phyloP scores from a whole-genome alignment of 1,140 invertebrate genomes.

The Octopus sinensis region DNA sequence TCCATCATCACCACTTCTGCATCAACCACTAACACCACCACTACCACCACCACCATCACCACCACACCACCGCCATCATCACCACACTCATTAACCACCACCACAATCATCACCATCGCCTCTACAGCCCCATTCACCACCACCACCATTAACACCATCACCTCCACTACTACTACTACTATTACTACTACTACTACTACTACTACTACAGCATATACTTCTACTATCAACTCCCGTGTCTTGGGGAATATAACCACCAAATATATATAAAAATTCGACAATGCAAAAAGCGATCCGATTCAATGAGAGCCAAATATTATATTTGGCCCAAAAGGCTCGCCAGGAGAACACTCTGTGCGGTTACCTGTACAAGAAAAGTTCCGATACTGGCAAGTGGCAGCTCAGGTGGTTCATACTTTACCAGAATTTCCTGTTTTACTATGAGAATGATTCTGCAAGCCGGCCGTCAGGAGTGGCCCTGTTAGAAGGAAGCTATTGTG shows the following conservation, averaged over 20 bases:
- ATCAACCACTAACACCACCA: background rate
- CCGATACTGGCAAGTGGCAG: constrained; percentile 86
- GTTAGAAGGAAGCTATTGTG: constrained; percentile 87
- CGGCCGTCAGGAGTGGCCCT: constrained; percentile 80
- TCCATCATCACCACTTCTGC: background rate
- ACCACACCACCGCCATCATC: background rate
- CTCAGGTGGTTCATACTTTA: constrained; percentile 85
- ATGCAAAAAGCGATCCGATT: constrained; percentile 79
- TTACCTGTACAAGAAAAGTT: constrained; percentile 80
- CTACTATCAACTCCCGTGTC: constrained; percentile 2
- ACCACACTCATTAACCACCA: background rate
- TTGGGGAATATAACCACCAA: background rate
- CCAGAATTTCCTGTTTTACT: constrained; percentile 90
- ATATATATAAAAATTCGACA: constrained; percentile 14
- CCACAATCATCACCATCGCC: background rate
- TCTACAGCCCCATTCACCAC: background rate
- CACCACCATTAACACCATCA: background rate
- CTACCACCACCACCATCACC: background rate
- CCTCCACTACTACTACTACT: background rate
- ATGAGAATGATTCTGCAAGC: constrained; percentile 72
- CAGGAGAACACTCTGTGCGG: constrained; percentile 72
- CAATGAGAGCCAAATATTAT: constrained; percentile 64
- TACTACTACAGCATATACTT: background rate
- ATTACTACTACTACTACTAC: background rate
- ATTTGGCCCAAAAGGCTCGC: constrained; percentile 79